Conservation (phyloP, 2,888 invertebrate genomes). For the Drosophila buzzatii region DNA sequence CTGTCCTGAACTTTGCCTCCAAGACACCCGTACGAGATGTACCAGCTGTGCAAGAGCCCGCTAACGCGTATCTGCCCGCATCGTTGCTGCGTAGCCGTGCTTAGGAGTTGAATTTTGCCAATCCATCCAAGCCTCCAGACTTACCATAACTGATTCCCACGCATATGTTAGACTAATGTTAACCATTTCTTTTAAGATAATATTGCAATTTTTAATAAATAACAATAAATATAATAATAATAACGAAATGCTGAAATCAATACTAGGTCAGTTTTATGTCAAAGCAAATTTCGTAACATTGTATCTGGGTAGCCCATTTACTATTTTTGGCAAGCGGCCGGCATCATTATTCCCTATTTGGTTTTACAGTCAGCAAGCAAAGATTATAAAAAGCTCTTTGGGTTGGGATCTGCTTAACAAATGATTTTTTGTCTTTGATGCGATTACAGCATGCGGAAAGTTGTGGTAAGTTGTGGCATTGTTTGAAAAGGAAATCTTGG, state of each 20-base stretch:
- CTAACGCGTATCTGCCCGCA: conserved; percentile 71
- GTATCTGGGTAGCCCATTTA: conserved; percentile 44
- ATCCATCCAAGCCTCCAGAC: conserved; percentile 28
- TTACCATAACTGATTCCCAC: conserved; percentile 41
- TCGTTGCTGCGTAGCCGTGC: conserved; percentile 69
- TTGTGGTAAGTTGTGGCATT: conserved; percentile 50
- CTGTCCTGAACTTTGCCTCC: conserved; percentile 79
- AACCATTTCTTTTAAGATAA: conserved; percentile 44
- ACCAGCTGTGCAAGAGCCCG: conserved; percentile 43
- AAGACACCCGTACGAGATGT: conserved; percentile 45
- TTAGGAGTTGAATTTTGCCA: conserved; percentile 36
- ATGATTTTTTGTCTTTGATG: conserved; percentile 34
- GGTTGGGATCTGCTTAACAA: conserved; percentile 30
- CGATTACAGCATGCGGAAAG: conserved; percentile 58
- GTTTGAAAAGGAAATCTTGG: neutral
- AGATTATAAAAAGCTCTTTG: conserved; percentile 64
- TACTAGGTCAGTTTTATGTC: conserved; percentile 19
- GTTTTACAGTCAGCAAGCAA: conserved; percentile 11
- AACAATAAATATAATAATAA: conserved; percentile 31
- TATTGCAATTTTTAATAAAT: conserved; percentile 46
- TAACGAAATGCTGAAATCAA: conserved; percentile 1
- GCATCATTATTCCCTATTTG: conserved; percentile 42
- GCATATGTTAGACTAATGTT: conserved; percentile 53
- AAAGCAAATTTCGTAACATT: conserved; percentile 40
- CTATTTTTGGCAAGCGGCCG: conserved; percentile 47